phyloP scores from a whole-genome alignment of 1,140 invertebrate genomes.

The Hermetia illucens region DNA sequence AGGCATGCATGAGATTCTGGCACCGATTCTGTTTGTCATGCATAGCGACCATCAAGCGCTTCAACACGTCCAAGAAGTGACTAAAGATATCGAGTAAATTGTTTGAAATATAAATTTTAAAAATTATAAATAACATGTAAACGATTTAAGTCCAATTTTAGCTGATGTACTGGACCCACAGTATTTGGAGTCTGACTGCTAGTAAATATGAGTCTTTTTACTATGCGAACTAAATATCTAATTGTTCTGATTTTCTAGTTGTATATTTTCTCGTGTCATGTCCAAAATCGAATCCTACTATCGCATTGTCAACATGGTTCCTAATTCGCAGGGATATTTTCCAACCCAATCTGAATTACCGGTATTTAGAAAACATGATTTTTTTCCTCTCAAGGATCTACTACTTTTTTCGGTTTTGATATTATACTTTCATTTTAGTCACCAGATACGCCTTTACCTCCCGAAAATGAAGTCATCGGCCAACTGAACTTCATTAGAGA shows the following conservation, averaged over 20 bases:
- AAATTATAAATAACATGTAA: neutral
- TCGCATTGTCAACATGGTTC: slow-evolving; percentile 37
- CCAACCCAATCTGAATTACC: no score
- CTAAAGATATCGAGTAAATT: slow-evolving; percentile 20
- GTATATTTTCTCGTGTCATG: slow-evolving; percentile 59
- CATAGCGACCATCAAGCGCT: slow-evolving; percentile 56
- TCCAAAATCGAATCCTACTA: slow-evolving; percentile 56
- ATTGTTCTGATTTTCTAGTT: slow-evolving; percentile 36
- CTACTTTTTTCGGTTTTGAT: no score
- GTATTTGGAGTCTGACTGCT: slow-evolving; percentile 59
- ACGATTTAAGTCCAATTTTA: slow-evolving; percentile 38
- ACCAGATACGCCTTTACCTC: slow-evolving; percentile 1
- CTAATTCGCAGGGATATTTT: slow-evolving; percentile 33
- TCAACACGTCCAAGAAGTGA: slow-evolving; percentile 25
- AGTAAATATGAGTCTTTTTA: slow-evolving; percentile 35
- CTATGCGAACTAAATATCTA: slow-evolving; percentile 2
- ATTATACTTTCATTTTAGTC: neutral
- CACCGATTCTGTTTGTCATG: slow-evolving; percentile 59
- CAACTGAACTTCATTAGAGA: slow-evolving; percentile 57
- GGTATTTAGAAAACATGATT: no score
- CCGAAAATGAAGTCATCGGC: slow-evolving; percentile 45
- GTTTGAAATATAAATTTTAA: slow-evolving; percentile 1
- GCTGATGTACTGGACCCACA: slow-evolving; percentile 41
- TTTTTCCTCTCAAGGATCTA: no score
- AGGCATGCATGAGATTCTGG: slow-evolving; percentile 75